phyloP scores from a whole-genome alignment of 2,888 invertebrate species.

The Troides helena region DNA sequence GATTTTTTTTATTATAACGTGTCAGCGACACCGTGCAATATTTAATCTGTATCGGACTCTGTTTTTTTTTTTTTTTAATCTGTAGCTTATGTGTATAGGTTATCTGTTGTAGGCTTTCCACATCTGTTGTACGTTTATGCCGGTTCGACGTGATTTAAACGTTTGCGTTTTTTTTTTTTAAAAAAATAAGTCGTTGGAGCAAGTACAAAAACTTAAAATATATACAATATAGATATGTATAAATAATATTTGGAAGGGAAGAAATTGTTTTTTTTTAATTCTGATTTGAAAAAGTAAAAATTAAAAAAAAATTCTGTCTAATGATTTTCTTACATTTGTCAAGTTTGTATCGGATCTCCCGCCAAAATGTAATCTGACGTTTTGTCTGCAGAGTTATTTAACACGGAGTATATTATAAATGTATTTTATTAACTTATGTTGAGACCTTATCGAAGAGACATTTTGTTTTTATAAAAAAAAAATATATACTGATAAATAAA shows the following conservation, averaged over 20 bases:
- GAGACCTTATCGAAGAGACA: too few relatives aligned
- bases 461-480: too few relatives aligned
- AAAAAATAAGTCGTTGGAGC: neutral
- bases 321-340: neutral
- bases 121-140: conserved; percentile 11
- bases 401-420: too few relatives aligned
- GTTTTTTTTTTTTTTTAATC: conserved; percentile 44
- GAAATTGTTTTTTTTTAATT: neutral
- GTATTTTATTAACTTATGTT: too few relatives aligned
- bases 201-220: conserved; percentile 20
- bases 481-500: too few relatives aligned
- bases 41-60: conserved; percentile 45
- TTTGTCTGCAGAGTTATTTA: too few relatives aligned
- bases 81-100: conserved; percentile 53
- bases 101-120: conserved; percentile 37
- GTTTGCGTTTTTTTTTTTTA: neutral
- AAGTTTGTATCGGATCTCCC: conserved; percentile 8
- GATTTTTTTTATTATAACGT: conserved; percentile 39
- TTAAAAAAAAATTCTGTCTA: neutral
- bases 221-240: conserved; percentile 1
- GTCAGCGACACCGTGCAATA: conserved; percentile 70
- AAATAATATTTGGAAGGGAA: neutral
- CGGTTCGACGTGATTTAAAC: neutral
- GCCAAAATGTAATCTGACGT: neutral
- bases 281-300: neutral